Conservation (phyloP, 2,797 vertebrate genomes). For the Cirrhinus mrigala region DNA sequence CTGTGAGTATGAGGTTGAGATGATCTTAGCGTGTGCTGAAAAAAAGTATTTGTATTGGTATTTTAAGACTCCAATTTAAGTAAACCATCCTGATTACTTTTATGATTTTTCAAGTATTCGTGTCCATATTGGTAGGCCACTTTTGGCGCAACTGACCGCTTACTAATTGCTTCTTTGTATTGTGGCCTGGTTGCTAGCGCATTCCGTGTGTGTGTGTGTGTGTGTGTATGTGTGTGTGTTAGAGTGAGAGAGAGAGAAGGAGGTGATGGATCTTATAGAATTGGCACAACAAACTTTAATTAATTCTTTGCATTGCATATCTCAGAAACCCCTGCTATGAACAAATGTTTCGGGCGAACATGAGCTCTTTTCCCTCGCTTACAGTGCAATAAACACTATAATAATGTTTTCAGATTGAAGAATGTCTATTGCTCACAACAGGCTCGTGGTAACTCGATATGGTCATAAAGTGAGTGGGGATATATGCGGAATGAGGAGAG, state of each 20-base stretch:
- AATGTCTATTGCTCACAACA: conserved; percentile 60
- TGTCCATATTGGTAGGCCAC: background rate
- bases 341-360: conserved; percentile 18
- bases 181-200: background rate
- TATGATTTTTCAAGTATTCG: background rate
- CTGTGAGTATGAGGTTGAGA: background rate
- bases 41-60: background rate
- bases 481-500: conserved; percentile 74
- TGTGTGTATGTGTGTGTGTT: background rate
- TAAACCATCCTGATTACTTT: background rate
- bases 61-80: background rate
- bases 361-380: background rate
- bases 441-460: conserved; percentile 80
- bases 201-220: background rate
- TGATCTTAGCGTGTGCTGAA: background rate
- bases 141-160: conserved; percentile 23
- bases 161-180: conserved; percentile 27
- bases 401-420: conserved; percentile 49
- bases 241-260: background rate
- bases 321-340: conserved; percentile 1
- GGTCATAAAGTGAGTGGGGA: conserved; percentile 76
- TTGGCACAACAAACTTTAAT: conserved; percentile 4
- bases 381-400: conserved; percentile 51
- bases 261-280: background rate
- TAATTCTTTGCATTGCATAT: conserved; percentile 6